A percentile compares a stretch with the other conserved stretches of the same genome.
Evolutionary conservation across 2,113 vertebrate species (phyloP).

Genomic region (Amblyopsis rosae): DNA sequence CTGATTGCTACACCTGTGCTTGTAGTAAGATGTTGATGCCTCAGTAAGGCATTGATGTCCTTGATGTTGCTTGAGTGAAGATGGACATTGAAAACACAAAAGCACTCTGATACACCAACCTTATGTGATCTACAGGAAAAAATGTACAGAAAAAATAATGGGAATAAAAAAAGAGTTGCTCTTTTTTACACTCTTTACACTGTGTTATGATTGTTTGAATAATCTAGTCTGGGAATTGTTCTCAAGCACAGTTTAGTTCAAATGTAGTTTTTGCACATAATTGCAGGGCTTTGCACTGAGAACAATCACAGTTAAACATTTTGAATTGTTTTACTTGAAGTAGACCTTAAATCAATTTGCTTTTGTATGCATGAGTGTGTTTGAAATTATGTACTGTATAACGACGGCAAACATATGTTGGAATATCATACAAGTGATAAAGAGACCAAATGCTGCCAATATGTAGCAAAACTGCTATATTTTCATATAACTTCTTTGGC

Average conservation of each 20-base stretch:
- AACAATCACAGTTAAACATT: conserved; percentile 20
- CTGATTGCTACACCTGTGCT: conserved; percentile 48
- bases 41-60: conserved; percentile 13
- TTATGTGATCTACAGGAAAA: conserved; percentile 8
- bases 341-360: conserved; percentile 5
- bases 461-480: conserved; percentile 35
- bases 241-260: conserved; percentile 26
- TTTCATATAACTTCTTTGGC: conserved; percentile 35
- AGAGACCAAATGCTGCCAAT: conserved; percentile 65
- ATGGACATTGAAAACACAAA: conserved; percentile 35
- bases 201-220: conserved; percentile 35
- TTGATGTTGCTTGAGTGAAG: conserved; percentile 2
- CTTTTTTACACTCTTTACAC: background rate
- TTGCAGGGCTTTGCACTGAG: conserved; percentile 42
- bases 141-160: conserved; percentile 28
- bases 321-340: conserved; percentile 61
- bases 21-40: conserved; percentile 24
- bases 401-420: conserved; percentile 15
- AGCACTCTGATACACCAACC: conserved; percentile 59
- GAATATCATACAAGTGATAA: conserved; percentile 37
- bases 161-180: conserved; percentile 17
- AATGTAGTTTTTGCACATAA: conserved; percentile 20
- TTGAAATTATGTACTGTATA: conserved; percentile 30
- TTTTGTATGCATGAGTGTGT: conserved; percentile 15
- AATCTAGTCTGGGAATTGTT: conserved; percentile 31